A percentile compares a stretch with the other conserved stretches of the same genome.
These are phyloP conservation scores for Petrocephalus sullivani DNA, from an alignment of 2,797 vertebrate species.

Conservation along the genomic window DNA sequence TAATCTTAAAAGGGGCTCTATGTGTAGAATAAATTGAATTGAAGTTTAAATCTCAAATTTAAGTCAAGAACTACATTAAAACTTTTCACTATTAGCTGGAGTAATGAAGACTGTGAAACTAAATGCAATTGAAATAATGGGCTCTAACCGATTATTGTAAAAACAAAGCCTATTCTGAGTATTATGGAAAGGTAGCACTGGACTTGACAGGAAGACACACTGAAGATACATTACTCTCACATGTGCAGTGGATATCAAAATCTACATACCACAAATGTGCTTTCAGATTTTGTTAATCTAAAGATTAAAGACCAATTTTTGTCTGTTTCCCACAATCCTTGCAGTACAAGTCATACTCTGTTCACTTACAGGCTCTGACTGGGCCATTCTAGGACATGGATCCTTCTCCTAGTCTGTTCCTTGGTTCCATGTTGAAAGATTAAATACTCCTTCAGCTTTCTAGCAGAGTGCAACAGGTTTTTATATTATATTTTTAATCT, in stretches of 20 bases:
- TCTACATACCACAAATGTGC: background rate
- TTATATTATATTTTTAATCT: background rate
- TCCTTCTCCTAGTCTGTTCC: background rate
- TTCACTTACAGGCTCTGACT: background rate
- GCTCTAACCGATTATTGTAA: conserved; percentile 39
- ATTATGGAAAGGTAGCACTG: background rate
- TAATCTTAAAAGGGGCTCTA: conserved; percentile 52
- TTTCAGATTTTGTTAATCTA: background rate
- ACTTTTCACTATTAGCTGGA: conserved; percentile 45
- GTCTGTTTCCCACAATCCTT: background rate
- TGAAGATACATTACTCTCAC: background rate
- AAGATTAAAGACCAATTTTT: background rate
- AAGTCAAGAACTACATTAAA: conserved; percentile 46
- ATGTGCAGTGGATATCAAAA: background rate
- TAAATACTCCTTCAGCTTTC: background rate
- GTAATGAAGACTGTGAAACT: conserved; percentile 34
- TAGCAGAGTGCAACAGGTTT: background rate
- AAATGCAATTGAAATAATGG: conserved; percentile 40
- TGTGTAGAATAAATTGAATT: conserved; percentile 62
- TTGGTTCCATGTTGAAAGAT: background rate
- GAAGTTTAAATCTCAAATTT: conserved; percentile 57
- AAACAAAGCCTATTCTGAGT: background rate
- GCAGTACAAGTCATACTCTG: background rate
- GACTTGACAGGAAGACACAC: background rate
- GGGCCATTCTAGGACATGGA: background rate